Evolutionary conservation across 2,888 invertebrate species (phyloP).

Genomic region (Nezara viridula): DNA sequence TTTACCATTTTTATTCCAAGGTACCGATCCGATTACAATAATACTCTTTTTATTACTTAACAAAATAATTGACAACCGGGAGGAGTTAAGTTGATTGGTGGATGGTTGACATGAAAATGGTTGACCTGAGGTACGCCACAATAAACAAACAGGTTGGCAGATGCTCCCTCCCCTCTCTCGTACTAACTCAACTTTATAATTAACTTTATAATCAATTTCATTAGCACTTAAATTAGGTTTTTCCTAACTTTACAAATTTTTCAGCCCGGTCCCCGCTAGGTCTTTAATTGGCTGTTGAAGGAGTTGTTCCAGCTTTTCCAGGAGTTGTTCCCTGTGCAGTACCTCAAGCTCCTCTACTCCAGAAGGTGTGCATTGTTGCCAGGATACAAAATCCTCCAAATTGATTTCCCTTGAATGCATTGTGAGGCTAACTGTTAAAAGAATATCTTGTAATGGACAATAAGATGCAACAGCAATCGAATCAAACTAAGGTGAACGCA

Average conservation of each 20-base stretch:
- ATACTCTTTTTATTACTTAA: neutral
- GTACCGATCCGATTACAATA: too few species aligned
- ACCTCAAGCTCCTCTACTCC: too few species aligned
- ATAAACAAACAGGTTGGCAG: neutral
- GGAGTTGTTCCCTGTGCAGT: neutral
- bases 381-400: neutral
- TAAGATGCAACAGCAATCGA: too few species aligned
- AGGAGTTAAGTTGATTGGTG: neutral
- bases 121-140: neutral
- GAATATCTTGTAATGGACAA: too few species aligned
- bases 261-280: neutral
- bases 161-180: neutral
- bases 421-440: too few species aligned
- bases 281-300: constrained; percentile 16
- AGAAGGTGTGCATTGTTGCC: too few species aligned
- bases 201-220: constrained; percentile 54
- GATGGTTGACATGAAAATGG: neutral
- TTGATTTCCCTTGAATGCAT: neutral
- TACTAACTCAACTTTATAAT: constrained; percentile 25
- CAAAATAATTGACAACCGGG: neutral
- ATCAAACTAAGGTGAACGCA: too few species aligned
- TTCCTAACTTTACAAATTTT: constrained; percentile 43
- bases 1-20: too few species aligned
- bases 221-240: constrained; percentile 58
- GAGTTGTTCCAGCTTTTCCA: constrained; percentile 20